A percentile compares a stretch with the other conserved stretches of the same genome.
Conservation (phyloP, 2,888 invertebrate genomes). For the Drepanosiphum platanoidis region DNA sequence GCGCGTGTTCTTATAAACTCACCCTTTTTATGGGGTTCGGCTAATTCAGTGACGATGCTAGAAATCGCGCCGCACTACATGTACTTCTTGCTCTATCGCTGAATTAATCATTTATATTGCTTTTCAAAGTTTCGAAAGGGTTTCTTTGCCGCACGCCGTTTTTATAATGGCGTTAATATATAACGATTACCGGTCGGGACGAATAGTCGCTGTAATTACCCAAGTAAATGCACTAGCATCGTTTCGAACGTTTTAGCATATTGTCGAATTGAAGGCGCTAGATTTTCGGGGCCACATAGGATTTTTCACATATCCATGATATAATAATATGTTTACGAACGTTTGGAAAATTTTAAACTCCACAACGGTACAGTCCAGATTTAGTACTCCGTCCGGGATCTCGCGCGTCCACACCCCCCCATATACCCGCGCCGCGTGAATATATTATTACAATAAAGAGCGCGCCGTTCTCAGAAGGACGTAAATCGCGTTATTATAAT, state of each 20-base stretch:
- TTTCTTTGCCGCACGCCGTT: not conserved
- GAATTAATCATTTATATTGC: not conserved
- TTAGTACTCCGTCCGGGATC: too few species aligned
- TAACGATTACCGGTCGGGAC: not conserved
- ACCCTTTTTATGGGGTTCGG: not conserved
- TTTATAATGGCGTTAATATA: not conserved
- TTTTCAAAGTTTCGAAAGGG: not conserved
- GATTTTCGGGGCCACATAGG: too few species aligned
- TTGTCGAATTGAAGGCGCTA: too few species aligned
- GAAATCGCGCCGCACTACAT: not conserved
- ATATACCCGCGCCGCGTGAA: too few species aligned
- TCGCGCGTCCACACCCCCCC: too few species aligned
- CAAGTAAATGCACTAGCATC: too few species aligned
- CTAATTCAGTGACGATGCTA: not conserved
- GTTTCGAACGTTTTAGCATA: too few species aligned
- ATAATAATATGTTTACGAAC: not conserved
- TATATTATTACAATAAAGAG: too few species aligned
- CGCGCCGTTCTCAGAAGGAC: too few species aligned
- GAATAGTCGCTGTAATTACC: too few species aligned
- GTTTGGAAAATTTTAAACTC: conserved; percentile 15
- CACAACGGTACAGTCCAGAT: too few species aligned
- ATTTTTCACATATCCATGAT: not conserved
- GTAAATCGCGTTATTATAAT: too few species aligned
- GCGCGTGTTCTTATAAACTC: not conserved
- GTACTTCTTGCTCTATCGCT: not conserved